Evolutionary conservation across 2,113 vertebrate genomes (phyloP).

Genomic region (Apteryx mantelli): DNA sequence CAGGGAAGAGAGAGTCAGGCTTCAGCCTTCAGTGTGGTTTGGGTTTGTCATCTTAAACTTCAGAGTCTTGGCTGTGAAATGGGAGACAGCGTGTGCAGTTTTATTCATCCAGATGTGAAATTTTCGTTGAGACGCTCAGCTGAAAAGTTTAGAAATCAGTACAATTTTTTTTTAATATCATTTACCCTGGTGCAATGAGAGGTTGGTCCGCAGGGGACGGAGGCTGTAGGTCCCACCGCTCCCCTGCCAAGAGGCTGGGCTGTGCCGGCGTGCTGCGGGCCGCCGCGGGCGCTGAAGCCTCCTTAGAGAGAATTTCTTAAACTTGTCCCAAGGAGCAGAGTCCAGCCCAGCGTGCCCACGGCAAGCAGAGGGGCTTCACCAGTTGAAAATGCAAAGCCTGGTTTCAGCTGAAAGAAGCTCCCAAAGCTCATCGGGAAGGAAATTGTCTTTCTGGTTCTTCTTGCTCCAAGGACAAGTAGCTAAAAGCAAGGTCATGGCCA

Average conservation of each 20-base stretch:
- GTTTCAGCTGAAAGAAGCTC: neutral
- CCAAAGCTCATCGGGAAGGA: neutral
- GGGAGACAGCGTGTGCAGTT: neutral
- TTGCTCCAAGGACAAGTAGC: neutral
- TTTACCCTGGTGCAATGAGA: neutral
- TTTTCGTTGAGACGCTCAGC: neutral
- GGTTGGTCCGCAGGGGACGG: neutral
- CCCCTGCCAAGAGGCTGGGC: too few species aligned
- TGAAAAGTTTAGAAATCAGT: neutral
- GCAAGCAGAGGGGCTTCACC: neutral
- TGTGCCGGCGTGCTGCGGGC: too few species aligned
- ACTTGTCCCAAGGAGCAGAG: neutral
- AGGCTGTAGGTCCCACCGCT: neutral
- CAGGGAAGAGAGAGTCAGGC: neutral
- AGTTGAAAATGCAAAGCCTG: neutral
- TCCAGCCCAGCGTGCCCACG: neutral
- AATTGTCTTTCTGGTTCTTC: neutral
- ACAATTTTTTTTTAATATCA: neutral
- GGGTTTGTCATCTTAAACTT: neutral
- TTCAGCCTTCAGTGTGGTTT: neutral
- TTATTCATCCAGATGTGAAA: neutral
- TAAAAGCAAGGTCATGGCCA: neutral
- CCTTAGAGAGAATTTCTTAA: neutral
- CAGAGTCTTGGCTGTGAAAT: neutral
- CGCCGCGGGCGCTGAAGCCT: neutral